Evolutionary conservation across 2,888 invertebrate genomes (phyloP).

Genomic region (Melinaea menophilus): DNA sequence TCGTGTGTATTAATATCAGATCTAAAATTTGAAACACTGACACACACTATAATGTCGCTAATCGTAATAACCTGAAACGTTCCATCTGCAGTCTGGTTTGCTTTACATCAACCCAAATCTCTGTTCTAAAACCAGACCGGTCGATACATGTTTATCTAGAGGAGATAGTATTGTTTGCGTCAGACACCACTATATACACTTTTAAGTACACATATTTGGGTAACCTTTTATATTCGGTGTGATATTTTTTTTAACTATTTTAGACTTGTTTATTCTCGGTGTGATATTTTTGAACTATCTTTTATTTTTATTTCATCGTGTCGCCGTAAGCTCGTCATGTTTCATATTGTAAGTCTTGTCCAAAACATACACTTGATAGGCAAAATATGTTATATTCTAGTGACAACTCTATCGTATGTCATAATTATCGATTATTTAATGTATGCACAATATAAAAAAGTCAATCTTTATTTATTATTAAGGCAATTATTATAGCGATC

Average conservation of each 20-base stretch:
- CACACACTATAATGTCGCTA: slow-evolving; percentile 20
- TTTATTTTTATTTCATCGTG: slow-evolving; percentile 26
- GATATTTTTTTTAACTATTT: no score
- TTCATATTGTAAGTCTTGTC: slow-evolving; percentile 51
- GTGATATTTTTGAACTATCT: not conserved
- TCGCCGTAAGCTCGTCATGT: slow-evolving; percentile 64
- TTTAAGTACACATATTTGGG: not conserved
- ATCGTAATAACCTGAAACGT: slow-evolving; percentile 25
- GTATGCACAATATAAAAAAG: slow-evolving; percentile 57
- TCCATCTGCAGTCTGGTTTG: slow-evolving; percentile 22
- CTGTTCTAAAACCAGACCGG: slow-evolving; percentile 26
- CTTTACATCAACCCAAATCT: slow-evolving; percentile 28
- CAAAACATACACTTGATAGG: slow-evolving; percentile 45
- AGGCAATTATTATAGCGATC: slow-evolving; percentile 54
- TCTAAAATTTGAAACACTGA: slow-evolving; percentile 19
- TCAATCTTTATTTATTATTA: slow-evolving; percentile 63
- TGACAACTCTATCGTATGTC: slow-evolving; percentile 22
- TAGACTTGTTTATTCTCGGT: not conserved
- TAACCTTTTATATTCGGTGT: no score
- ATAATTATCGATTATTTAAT: slow-evolving; percentile 40
- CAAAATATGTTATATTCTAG: slow-evolving; percentile 20
- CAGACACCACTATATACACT: slow-evolving; percentile 12
- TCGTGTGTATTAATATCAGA: slow-evolving; percentile 2
- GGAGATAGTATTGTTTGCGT: slow-evolving; percentile 25
- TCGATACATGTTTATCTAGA: slow-evolving; percentile 23